phyloP scores from a whole-genome alignment of 1,140 invertebrate species.

The Agrypnia vestita region DNA sequence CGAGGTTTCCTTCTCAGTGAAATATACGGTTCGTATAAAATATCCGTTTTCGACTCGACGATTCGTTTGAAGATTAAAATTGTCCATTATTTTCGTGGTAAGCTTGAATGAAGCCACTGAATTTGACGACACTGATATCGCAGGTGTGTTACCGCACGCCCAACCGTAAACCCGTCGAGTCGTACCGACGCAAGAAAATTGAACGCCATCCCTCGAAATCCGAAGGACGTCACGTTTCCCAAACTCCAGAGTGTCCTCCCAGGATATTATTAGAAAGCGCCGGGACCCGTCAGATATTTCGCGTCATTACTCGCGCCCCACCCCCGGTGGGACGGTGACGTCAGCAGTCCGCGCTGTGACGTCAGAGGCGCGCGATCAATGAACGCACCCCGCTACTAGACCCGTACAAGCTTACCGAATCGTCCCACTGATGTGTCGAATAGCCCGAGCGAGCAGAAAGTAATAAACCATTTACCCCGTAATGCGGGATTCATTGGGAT shows the following conservation, averaged over 20 bases:
- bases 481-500: not conserved
- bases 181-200: no score
- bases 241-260: constrained; percentile 1
- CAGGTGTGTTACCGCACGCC: no score
- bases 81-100: no score
- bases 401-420: constrained; percentile 8
- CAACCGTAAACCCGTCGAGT: no score
- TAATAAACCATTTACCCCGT: not conserved
- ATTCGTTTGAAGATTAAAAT: no score
- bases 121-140: no score
- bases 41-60: no score
- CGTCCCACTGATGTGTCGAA: constrained; percentile 1
- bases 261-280: constrained; percentile 35
- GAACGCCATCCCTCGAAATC: no score
- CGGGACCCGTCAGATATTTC: constrained; percentile 34
- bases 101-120: no score
- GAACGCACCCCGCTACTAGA: constrained; percentile 31
- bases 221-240: no score
- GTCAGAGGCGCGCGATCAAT: constrained; percentile 48
- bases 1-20: no score
- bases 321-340: constrained; percentile 7
- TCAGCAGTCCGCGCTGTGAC: constrained; percentile 28
- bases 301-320: constrained; percentile 16
- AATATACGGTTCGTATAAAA: no score
- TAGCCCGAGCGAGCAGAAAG: constrained; percentile 21